Base-by-base conservation (phyloP, 2,888 invertebrate genomes). In the Thereva nobilitata region DNA sequence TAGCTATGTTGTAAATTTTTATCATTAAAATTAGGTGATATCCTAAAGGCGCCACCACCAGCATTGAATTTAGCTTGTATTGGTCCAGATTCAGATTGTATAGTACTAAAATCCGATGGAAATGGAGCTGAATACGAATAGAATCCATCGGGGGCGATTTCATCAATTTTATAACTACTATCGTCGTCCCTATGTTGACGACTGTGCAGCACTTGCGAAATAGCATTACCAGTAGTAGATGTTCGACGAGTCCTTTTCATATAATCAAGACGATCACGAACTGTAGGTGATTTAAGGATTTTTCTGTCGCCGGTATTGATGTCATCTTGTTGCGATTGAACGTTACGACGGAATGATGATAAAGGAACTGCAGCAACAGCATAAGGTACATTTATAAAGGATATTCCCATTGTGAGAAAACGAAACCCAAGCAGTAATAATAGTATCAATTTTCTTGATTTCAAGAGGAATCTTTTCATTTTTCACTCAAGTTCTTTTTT, bases 371-470 rank as follows among this genome's bases (percentile, higher is more conserved):
- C 47, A 49, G 47, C 47, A 10, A 47, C 12, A 37, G 47, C 59
- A 37, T 49, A 45, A 12, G 47, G 49, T 40, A 49, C 57, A 38
- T 52, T 53, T 5, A n/a, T 4, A 44, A 64, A 64, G 37, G 38
- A 44, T 44, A 53, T 10, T 64, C 37, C 44, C 53, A 64, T 53
- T 64, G 44, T 44, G 35, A 53, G 35, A 59, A 59, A 64, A 37
- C 64, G 53, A 53, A 64, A 53, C 35, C 53, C 45, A 6, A 64
- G 9, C 41, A 53, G 12, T 53, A 64, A 12, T 45, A 53, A 53
- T 7, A 64, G 64, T 40, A 64, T 53, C 64, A 64, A 64, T 64
- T 64, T 64, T 64, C 64, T 64, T 45, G 53, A 64, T 44, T 53
- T 64, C 52, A 37, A 54, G 12, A 53, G 41, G 35, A 64, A 38